A percentile compares a stretch with the other conserved stretches of the same genome.
Conservation (phyloP, 2,888 invertebrate genomes). For the Germaria angustata region DNA sequence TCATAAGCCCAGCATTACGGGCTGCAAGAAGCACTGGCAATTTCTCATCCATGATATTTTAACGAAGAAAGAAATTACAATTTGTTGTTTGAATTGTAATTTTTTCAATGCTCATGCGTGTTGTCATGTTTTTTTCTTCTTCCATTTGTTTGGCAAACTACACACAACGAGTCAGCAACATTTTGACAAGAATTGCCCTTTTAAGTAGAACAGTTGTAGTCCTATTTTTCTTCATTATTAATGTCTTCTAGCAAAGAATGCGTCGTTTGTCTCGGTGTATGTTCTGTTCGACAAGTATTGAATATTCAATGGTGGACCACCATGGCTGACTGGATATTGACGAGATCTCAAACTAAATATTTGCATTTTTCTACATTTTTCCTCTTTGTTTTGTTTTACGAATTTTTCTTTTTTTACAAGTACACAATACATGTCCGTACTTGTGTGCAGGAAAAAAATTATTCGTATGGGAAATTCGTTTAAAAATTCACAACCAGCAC, state of each 20-base stretch:
- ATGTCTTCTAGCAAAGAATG: background rate
- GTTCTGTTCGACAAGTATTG: conserved; percentile 41
- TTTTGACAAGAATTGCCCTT: conserved; percentile 44
- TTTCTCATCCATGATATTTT: conserved; percentile 44
- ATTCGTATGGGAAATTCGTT: background rate
- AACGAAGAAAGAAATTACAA: background rate
- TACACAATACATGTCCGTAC: background rate
- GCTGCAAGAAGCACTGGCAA: background rate
- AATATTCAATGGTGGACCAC: conserved; percentile 61
- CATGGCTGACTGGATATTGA: conserved; percentile 40
- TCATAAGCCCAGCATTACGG: background rate
- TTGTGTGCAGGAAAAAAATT: background rate
- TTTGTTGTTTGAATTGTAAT: conserved; percentile 12
- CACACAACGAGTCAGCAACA: conserved; percentile 21
- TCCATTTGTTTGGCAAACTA: conserved; percentile 1
- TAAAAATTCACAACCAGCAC: too few species aligned
- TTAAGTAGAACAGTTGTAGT: conserved; percentile 56
- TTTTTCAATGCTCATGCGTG: conserved; percentile 53
- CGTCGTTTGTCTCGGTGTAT: background rate
- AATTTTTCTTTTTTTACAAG: too few species aligned
- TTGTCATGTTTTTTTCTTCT: conserved; percentile 41
- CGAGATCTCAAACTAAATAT: conserved; percentile 40
- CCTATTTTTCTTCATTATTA: conserved; percentile 42
- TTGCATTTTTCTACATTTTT: conserved; percentile 41
- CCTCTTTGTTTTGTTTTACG: background rate